Base-by-base conservation (phyloP, 2,888 invertebrate species). In the Eupithecia abbreviata region DNA sequence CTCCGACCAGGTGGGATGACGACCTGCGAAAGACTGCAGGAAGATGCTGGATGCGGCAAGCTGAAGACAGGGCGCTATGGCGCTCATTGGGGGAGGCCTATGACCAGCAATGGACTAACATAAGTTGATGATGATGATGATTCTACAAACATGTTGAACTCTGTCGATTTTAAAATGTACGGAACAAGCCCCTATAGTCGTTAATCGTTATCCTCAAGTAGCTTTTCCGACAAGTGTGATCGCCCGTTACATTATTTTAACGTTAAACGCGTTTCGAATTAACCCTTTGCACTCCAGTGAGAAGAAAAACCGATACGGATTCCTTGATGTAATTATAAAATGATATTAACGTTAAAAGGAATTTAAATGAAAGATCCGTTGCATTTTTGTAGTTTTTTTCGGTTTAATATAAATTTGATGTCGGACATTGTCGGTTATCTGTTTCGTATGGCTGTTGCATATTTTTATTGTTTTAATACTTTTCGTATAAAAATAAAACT, bases 241-340 rank as follows among this genome's bases (percentile, higher is more conserved):
- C 7, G 45, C 15, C 18, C 73, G 49, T 75, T 73, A 71, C 47
- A 70, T 68, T 74, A 71, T 76, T 78, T 74, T 41, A 75, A 66
- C 71, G 69, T 69, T 30, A 73, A 71, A 72, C 66, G 67, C 71
- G 73, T 18, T 73, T 71, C 67, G 69, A 67, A 77, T 77, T 73
- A 66, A 67, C 67, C 72, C 43, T 76, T 76, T 75, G 71, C 49
- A 69, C 55, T 77, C 74, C 73, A 77, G 55, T 77, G 73, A 77
- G 68, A 75, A 75, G 73, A 74, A 77, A 30, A 73, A 79, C 73
- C 73, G 62, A 79, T 55, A 41, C 62, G 41, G 5, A 72, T 66
- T 72, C 68, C 43, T 74, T 75, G 15, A 58, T 49, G 55, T 67
- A 72, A 65, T 74, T 69, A 68, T 51, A 43, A 69, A 73, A 66